phyloP scores from a whole-genome alignment of 1,140 invertebrate species.

The Chlorops oryzae region DNA sequence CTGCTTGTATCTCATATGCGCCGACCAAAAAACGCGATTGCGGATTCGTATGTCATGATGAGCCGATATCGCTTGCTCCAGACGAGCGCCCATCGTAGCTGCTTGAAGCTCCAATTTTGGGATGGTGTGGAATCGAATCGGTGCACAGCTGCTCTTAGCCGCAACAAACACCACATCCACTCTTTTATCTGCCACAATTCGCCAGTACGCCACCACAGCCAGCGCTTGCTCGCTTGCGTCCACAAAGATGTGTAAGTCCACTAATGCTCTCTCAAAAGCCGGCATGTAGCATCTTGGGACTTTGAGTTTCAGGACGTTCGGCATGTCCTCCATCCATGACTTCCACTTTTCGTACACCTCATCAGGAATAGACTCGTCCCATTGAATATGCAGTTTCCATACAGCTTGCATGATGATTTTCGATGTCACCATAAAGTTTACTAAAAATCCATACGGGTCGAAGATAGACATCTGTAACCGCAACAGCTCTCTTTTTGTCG shows the following conservation, averaged over 20 bases:
- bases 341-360: not conserved
- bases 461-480: too few relatives aligned
- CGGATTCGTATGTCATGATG: not conserved
- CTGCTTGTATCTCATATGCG: not conserved
- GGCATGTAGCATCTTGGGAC: not conserved
- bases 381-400: constrained; percentile 32
- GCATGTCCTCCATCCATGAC: too few relatives aligned
- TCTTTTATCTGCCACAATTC: constrained; percentile 1
- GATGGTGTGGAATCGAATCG: constrained; percentile 20
- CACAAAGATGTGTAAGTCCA: constrained; percentile 20
- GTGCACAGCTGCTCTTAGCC: constrained; percentile 21
- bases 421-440: constrained; percentile 33
- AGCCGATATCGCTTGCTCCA: constrained; percentile 9
- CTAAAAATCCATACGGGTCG: constrained; percentile 40
- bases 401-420: constrained; percentile 46
- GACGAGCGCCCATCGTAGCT: constrained; percentile 20
- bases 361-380: constrained; percentile 30
- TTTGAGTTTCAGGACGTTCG: too few relatives aligned
- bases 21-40: not conserved
- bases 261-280: not conserved
- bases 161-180: constrained; percentile 13
- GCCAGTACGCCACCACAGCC: constrained; percentile 26
- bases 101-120: constrained; percentile 27
- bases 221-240: too few relatives aligned
- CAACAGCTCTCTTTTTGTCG: too few relatives aligned